A percentile compares a stretch with the other conserved stretches of the same genome.
Conservation (phyloP, 1,140 invertebrate species). For the Drosophila aff. region DNA sequence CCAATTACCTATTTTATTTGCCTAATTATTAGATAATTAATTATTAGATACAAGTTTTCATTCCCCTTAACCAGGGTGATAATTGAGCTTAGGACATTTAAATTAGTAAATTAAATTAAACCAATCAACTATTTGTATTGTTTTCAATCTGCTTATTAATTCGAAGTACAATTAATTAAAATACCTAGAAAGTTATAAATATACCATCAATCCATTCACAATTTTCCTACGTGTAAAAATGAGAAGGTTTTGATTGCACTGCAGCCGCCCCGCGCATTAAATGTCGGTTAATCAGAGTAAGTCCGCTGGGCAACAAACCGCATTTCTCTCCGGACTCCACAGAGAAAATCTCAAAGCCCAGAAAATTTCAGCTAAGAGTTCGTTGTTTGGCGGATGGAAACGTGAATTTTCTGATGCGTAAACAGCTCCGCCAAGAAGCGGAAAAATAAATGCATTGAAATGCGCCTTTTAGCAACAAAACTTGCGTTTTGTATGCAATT, state of each 20-base stretch:
- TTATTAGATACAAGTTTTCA: no score
- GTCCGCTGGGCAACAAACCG: constrained; percentile 32
- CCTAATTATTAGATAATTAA: no score
- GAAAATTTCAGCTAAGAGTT: constrained; percentile 7
- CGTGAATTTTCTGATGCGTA: constrained; percentile 66
- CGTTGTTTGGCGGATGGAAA: constrained; percentile 9
- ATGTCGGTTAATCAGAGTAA: constrained; percentile 64
- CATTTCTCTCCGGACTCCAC: constrained; percentile 27
- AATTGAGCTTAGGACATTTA: no score
- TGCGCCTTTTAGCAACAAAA: constrained; percentile 78
- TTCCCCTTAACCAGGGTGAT: no score
- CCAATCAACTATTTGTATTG: no score
- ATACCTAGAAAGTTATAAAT: not conserved
- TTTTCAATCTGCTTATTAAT: no score
- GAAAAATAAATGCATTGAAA: constrained; percentile 73
- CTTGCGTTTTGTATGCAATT: constrained; percentile 83
- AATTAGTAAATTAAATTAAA: no score
- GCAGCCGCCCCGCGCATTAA: constrained; percentile 31
- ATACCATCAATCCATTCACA: not conserved
- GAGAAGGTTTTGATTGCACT: constrained; percentile 25
- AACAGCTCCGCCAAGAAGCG: constrained; percentile 64
- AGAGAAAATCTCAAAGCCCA: constrained; percentile 45
- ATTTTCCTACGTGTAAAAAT: not conserved
- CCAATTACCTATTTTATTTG: no score
- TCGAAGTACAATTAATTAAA: not conserved